Evolutionary conservation across 2,113 vertebrate genomes (phyloP), one percentile per base, ranked within the genome.

Genomic region (Bungarus multicinctus): DNA sequence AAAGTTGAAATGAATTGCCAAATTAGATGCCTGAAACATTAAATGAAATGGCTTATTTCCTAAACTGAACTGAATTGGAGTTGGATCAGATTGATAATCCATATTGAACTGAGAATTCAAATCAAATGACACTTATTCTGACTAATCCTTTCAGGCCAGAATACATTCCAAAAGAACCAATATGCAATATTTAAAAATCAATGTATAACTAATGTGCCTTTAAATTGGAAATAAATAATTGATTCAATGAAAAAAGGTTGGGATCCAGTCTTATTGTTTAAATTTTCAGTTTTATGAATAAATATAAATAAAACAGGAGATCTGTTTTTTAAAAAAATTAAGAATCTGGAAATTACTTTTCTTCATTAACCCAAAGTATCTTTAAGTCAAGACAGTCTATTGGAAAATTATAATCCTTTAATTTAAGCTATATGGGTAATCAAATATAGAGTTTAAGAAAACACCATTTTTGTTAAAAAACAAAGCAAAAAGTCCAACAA

Each of bases 391-490:
- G 45, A 27, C 5, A 52, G 4, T 74, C 60, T 34, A 74, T 45
- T 53, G 10, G 89, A 90, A 64, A 43, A n/a, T 64, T 50, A 11
- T 64, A 58, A 69, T 90, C 14, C 27, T 90, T 45, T 30, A 64
- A 74, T 18, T 47, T 81, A 53, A 90, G 52, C 52, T n/a, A 20
- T 50, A 47, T 52, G 18, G 43, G 2, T 34, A n/a, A 2, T 30
- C 8, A 90, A 69, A 64, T 34, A 50, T 47, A 60, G 18, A 60
- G 23, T 27, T 89, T 58, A 85, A 12, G 27, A 16, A 55, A 89
- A 58, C 88, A 50, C 25, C 2, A 16, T 95, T 96, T 94, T 10
- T 11, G 94, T 96, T 94, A 1, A 0, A 47, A 94, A 95, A 95
- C 50, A 52, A 50, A 50, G 93, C 0, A 69, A 43, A 89, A 55